Evolutionary conservation across 2,888 invertebrate species (phyloP), one percentile per base, ranked within the genome.

Genomic region (Melipona beecheii): DNA sequence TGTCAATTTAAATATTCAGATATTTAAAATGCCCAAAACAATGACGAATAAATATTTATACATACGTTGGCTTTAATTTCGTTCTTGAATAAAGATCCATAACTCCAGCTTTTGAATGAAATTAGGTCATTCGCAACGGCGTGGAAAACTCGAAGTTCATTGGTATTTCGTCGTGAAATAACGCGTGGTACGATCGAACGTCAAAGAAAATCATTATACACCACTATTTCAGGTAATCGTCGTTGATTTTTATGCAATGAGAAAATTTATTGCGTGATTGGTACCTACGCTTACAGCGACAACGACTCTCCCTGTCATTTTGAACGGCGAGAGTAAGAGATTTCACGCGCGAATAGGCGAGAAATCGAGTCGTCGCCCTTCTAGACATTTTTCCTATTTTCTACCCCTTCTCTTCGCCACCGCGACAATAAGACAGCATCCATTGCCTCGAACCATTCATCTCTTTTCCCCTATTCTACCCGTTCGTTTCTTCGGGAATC

Each of bases 311-410:
- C 71, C 49, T 76, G 27, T 70, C 70, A 75, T 70, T 64, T 27
- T 56, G 11, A 80, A 69, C 75, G 78, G 27, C 43, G 54, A 62
- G 68, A 24, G 54, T 52, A 62, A 62, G 75, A 60, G 43, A 68
- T 75, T 78, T 75, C 62, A 68, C 60, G 78, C 68, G 31, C 56
- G 73, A 72, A 65, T 5, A 49, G 43, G 19, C 77, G 78, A 68
- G 75, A 69, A 75, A 78, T 78, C 66, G 17, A 27, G 50, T 50
- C 58, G 31, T 60, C 66, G 56, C n/a, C 21, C 27, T 24, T 52
- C 78, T 11, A 52, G 66, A 15, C 60, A 60, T 52, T 58, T 15
- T 31, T 72, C 72, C 49, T 65, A 66, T 74, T 74, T 62, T 75
- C 60, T 62, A 54, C 68, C 78, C 78, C 78, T n/a, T 43, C 78